Conservation (phyloP, 2,113 vertebrate species). For the Ifrita kowaldi region DNA sequence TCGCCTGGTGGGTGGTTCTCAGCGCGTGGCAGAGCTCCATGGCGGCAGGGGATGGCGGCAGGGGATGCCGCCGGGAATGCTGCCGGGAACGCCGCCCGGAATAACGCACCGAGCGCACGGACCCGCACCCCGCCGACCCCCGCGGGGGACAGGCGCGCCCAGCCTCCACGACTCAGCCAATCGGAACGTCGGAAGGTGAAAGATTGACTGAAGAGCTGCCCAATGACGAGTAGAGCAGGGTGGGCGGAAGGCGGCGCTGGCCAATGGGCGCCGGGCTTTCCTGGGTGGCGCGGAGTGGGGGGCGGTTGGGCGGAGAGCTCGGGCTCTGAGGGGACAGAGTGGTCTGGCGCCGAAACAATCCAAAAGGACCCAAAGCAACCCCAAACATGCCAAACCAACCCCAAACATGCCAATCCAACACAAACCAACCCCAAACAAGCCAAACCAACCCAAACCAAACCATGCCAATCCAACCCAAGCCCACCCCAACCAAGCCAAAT, state of each 20-base stretch:
- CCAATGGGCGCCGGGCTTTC: not conserved
- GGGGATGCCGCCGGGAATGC: not conserved
- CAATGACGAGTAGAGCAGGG: fast-evolving
- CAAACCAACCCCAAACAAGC: not conserved
- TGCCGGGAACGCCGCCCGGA: not conserved
- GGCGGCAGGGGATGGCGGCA: too few relatives aligned
- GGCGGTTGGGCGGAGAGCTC: fast-evolving
- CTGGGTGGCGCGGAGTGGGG: fast-evolving
- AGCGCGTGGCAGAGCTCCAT: constrained; percentile 83
- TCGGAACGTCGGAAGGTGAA: not conserved
- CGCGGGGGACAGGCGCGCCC: not conserved
- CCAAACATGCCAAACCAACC: too few relatives aligned
- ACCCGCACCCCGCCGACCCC: too few relatives aligned
- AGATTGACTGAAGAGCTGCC: not conserved
- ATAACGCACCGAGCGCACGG: fast-evolving
- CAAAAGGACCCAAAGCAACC: fast-evolving
- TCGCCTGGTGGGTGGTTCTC: constrained; percentile 70
- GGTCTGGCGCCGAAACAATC: fast-evolving
- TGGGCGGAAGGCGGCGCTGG: fast-evolving
- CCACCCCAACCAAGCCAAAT: not conserved
- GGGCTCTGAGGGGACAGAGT: fast-evolving
- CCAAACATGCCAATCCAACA: too few relatives aligned
- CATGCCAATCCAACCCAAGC: not conserved
- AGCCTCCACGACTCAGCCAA: not conserved
- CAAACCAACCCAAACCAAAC: not conserved